Conservation (phyloP, 2,797 vertebrate genomes). For the Morelia viridis region DNA sequence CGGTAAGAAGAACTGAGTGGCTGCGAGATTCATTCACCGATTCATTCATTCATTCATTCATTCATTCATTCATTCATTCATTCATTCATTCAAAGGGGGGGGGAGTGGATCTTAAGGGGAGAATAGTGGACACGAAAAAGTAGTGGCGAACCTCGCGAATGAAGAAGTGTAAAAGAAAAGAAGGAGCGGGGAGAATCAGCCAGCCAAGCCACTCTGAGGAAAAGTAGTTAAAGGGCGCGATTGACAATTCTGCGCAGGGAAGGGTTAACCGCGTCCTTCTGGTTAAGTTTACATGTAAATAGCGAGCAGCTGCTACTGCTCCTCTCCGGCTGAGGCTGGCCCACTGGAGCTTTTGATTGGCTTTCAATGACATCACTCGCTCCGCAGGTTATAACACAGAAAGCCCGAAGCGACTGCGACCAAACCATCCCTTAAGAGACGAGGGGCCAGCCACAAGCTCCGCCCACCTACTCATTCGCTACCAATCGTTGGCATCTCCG, state of each 20-base stretch:
- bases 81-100: conserved; percentile 12
- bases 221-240: neutral
- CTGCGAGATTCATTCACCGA: conserved; percentile 15
- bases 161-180: neutral
- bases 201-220: neutral
- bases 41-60: conserved; percentile 22
- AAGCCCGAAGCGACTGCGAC: conserved; percentile 57
- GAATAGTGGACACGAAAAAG: neutral
- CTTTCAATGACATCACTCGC: conserved; percentile 89
- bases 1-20: neutral
- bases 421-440: conserved; percentile 43
- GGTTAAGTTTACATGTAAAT: conserved; percentile 58
- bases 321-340: conserved; percentile 69
- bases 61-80: too few relatives aligned
- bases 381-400: conserved; percentile 44
- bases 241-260: conserved; percentile 50
- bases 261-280: conserved; percentile 58
- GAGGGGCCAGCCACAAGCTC: conserved; percentile 54
- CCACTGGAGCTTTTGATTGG: conserved; percentile 81
- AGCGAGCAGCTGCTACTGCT: conserved; percentile 68
- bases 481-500: conserved; percentile 58
- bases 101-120: neutral
- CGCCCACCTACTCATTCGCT: conserved; percentile 34
- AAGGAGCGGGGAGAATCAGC: neutral
- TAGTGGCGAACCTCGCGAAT: neutral